Conservation (phyloP, 92 coral and sea anemone species). For the Palythoa grandis region DNA sequence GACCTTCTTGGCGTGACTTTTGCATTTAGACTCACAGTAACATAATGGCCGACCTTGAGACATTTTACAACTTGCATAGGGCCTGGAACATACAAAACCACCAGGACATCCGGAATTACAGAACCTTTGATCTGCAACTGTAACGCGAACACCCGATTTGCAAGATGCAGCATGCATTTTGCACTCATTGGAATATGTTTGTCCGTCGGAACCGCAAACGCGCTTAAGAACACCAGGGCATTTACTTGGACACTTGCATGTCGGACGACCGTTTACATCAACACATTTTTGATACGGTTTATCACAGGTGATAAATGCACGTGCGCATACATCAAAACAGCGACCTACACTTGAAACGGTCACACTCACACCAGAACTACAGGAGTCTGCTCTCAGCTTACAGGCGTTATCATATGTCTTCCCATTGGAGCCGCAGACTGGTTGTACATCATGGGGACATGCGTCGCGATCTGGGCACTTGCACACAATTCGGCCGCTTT, state of each 20-base stretch:
- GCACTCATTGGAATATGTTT: slow-evolving; percentile 10
- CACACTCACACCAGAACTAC: not conserved
- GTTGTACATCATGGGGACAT: not conserved
- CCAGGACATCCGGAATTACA: not conserved
- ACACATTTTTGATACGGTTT: not conserved
- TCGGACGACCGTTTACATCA: not conserved
- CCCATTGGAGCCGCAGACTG: slow-evolving; percentile 24
- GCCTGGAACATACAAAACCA: not conserved
- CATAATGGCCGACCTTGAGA: not conserved
- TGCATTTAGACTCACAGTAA: not conserved
- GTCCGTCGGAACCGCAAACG: slow-evolving; percentile 15
- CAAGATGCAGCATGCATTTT: slow-evolving; percentile 1
- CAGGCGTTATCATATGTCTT: slow-evolving; percentile 10
- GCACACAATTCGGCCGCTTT: not conserved
- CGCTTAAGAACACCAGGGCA: not conserved
- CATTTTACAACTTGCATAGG: not conserved
- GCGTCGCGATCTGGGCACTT: not conserved
- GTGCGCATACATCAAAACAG: not conserved
- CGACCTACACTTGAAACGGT: not conserved
- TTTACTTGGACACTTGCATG: not conserved
- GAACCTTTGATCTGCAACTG: not conserved
- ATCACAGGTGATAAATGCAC: not conserved
- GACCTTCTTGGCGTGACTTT: not conserved
- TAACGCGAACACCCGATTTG: not conserved
- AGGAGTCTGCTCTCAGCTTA: not conserved